phyloP scores from a whole-genome alignment of 2,113 vertebrate species.

The Ptyas mucosa region DNA sequence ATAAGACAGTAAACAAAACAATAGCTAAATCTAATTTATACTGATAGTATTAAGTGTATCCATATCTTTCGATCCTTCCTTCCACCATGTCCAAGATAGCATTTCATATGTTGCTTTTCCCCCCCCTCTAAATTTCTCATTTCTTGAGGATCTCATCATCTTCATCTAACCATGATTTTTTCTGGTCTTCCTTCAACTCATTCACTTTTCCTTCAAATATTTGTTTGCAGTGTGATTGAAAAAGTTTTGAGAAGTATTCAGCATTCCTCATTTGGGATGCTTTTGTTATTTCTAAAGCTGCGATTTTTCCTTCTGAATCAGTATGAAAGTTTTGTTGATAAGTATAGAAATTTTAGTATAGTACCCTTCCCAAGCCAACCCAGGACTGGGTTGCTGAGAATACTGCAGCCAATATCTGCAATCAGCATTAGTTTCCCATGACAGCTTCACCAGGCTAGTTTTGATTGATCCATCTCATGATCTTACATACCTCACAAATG shows the following conservation, averaged over 20 bases:
- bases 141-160: not conserved
- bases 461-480: not conserved
- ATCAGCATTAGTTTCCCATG: not conserved
- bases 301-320: not conserved
- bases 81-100: not conserved
- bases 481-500: not conserved
- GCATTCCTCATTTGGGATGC: not conserved
- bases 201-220: not conserved
- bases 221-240: not conserved
- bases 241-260: not conserved
- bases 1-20: not conserved
- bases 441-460: not conserved
- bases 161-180: not conserved
- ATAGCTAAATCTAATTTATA: not conserved
- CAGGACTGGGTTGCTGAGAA: not conserved
- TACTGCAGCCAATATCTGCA: no score
- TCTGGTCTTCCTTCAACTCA: not conserved
- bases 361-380: not conserved
- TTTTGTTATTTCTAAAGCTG: not conserved
- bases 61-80: not conserved
- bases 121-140: not conserved
- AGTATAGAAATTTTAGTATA: not conserved
- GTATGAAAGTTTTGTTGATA: not conserved
- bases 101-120: not conserved
- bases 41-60: not conserved